Percentiles rank a stretch among this genome's conserved stretches.
Evolutionary conservation across 37 sponge, comb jelly and placozoan genomes (phyloP).

Genomic region (Theonella swinhoei): DNA sequence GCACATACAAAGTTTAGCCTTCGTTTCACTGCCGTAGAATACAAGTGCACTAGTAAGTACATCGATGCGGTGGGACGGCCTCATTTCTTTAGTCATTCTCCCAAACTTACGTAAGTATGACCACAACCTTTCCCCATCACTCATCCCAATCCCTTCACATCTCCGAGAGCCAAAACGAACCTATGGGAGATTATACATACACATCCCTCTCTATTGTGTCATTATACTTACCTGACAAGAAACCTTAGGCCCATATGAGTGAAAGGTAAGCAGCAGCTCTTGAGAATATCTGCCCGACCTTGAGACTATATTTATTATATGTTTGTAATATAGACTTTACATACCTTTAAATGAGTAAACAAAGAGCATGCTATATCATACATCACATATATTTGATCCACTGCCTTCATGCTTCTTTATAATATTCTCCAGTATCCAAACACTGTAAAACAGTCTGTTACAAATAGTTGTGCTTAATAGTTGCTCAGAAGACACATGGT

Average conservation of each 20-base stretch:
- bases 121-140: constrained; percentile 7
- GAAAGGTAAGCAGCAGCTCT: constrained; percentile 16
- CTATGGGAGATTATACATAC: neutral
- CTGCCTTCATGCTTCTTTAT: neutral
- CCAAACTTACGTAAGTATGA: neutral
- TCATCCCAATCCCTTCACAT: neutral
- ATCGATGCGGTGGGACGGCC: constrained; percentile 19
- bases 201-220: neutral
- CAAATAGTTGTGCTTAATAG: neutral
- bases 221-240: constrained; percentile 15
- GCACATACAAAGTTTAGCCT: too few species aligned
- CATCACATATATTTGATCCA: neutral
- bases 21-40: too few species aligned
- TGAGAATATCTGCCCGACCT: too few species aligned
- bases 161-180: neutral
- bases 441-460: constrained; percentile 12
- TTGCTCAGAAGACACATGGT: neutral
- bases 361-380: constrained; percentile 43
- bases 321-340: neutral
- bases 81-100: constrained; percentile 25
- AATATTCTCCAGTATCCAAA: constrained; percentile 2
- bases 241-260: constrained; percentile 1
- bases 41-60: constrained; percentile 16
- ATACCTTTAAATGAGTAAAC: constrained; percentile 4
- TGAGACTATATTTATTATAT: neutral